phyloP scores from a whole-genome alignment of 2,113 vertebrate species.

The Fulmarus glacialis region DNA sequence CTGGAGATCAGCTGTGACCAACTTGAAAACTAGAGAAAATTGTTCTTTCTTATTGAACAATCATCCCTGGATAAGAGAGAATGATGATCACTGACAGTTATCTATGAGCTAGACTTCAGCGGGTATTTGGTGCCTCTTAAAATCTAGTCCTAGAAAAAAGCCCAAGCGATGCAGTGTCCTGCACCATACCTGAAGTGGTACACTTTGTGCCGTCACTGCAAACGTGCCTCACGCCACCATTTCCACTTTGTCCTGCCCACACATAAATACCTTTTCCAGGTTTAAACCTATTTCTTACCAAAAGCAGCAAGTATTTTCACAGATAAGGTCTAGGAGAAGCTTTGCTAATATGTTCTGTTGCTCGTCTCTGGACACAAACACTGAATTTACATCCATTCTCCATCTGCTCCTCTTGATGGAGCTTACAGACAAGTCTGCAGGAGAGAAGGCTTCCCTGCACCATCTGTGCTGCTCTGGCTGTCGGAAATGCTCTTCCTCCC shows the following conservation, averaged over 20 bases:
- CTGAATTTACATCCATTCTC: background rate
- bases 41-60: background rate
- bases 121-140: background rate
- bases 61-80: background rate
- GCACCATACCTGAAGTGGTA: accelerated
- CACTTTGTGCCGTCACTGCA: background rate
- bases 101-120: background rate
- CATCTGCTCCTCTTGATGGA: background rate
- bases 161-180: background rate
- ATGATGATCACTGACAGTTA: background rate
- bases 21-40: background rate
- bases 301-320: background rate
- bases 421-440: background rate
- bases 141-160: background rate
- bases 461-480: background rate
- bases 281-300: background rate
- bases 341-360: background rate
- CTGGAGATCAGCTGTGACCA: background rate
- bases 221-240: background rate
- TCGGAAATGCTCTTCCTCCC: background rate
- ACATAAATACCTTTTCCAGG: background rate
- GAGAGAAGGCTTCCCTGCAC: background rate
- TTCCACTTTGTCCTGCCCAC: background rate
- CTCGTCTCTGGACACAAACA: background rate
- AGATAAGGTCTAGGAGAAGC: background rate